Percentiles rank a stretch among this genome's conserved stretches.
Conservation (phyloP, 2,888 invertebrate species). For the Conomelus anceps region DNA sequence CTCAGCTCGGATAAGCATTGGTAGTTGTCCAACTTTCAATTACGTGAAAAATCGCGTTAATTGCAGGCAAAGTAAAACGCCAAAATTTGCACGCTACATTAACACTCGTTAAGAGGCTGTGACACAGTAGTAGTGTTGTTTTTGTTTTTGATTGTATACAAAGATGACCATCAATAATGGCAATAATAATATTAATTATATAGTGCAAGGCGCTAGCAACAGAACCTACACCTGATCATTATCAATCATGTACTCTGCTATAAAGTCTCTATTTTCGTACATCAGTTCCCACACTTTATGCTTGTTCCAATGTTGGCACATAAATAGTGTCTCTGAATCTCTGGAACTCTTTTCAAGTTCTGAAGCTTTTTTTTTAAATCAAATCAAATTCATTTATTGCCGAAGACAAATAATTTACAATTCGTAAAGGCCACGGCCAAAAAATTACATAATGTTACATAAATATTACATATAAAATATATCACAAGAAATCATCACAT, state of each 20-base stretch:
- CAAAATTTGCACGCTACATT: background rate
- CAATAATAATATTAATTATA: background rate
- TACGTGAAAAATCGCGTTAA: background rate
- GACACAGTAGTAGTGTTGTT: background rate
- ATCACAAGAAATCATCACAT: too few species aligned
- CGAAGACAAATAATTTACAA: too few species aligned
- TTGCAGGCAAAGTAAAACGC: background rate
- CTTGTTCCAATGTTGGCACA: background rate
- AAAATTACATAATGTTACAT: too few species aligned
- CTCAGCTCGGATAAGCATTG: background rate
- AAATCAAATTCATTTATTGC: too few species aligned
- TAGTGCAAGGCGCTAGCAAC: background rate
- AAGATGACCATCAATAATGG: background rate
- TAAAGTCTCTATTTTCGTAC: background rate
- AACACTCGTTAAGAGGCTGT: background rate
- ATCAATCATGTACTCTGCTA: background rate
- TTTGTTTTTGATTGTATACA: background rate
- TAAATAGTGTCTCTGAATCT: too few species aligned
- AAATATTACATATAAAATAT: too few species aligned
- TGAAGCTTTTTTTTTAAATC: background rate
- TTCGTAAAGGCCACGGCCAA: too few species aligned
- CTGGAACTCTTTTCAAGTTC: too few species aligned
- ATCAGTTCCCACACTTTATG: background rate
- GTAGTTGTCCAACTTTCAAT: background rate
- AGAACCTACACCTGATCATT: background rate